phyloP scores from a whole-genome alignment of 2,888 invertebrate genomes.

The Azorinus chamasolen region DNA sequence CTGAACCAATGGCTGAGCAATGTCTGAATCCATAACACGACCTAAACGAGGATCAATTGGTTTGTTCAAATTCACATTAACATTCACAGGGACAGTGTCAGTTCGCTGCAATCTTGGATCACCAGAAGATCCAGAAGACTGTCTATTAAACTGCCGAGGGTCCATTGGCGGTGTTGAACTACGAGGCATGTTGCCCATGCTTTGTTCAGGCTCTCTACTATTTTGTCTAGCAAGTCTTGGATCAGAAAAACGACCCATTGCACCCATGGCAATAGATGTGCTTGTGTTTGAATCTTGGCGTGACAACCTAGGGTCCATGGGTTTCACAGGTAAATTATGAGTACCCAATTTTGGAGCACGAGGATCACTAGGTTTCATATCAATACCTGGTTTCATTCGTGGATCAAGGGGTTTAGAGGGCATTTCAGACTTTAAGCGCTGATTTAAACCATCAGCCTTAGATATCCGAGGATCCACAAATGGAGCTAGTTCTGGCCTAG shows the following conservation, averaged over 20 bases:
- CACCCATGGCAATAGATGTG: constrained; percentile 36
- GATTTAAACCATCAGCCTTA: constrained; percentile 40
- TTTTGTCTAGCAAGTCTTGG: constrained; percentile 51
- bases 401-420: constrained; percentile 59
- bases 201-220: constrained; percentile 41
- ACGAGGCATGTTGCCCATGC: constrained; percentile 19
- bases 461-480: constrained; percentile 52
- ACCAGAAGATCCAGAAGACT: constrained; percentile 37
- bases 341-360: constrained; percentile 42
- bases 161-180: constrained; percentile 47
- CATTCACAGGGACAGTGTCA: constrained; percentile 18
- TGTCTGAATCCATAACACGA: constrained; percentile 27
- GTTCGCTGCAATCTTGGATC: constrained; percentile 29
- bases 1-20: constrained; percentile 35
- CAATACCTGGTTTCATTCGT: constrained; percentile 34
- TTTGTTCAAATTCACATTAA: constrained; percentile 14
- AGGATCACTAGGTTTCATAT: constrained; percentile 57
- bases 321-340: constrained; percentile 58
- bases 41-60: constrained; percentile 44
- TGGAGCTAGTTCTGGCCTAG: constrained; percentile 57
- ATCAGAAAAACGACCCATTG: constrained; percentile 26
- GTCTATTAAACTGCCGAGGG: constrained; percentile 53
- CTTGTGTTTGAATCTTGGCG: constrained; percentile 56
- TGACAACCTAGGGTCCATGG: constrained; percentile 64
- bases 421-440: constrained; percentile 30